Evolutionary conservation across 2,888 invertebrate genomes (phyloP), one percentile per base, ranked within the genome.

Genomic region (Buathra laborator): DNA sequence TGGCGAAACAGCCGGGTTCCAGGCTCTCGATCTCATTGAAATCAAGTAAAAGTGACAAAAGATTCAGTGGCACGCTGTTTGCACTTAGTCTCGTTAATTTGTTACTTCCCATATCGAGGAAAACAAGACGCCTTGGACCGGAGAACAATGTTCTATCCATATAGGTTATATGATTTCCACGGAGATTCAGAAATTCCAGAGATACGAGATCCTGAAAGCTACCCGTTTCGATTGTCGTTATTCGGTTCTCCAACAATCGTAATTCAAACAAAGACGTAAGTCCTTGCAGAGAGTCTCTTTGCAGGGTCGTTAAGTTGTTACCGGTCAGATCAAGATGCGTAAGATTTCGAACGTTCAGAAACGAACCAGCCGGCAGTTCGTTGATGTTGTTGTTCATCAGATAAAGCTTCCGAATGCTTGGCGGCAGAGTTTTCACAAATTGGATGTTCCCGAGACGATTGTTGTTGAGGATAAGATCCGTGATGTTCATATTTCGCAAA

Each of bases 401-500:
- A 89, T 10, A 3, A 84, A 91, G 32, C 7, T 85, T 86, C 2
- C 77, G 84, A 10, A 91, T 5, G 9, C 85, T 89, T 0, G 68
- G 6, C 0, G 91, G 91, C 43, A 91, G 51, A 43, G 85, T 89
- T 7, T 78, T 56, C 10, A 85, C 62, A 59, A 91, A 91, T 10
- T 87, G 83, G 1, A 91, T 56, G 9, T 72, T 72, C 5, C 84
- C 59, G 6, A 91, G 59, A 6, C 83, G 83, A 70, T 90, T 91
- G 0, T 76, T 83, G 0, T 72, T 44, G 0, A 91, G 64, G n/a
- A 81, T 86, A 3, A 91, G 85, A 5, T 85, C 84, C 1, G 71
- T 81, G 51, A 93, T 87, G 24, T 92, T 92, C 1, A 94, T 89
- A 2, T 91, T 91, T 14, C 87, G 79, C 19, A 94, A 94, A 16